Conservation (phyloP, 1,140 invertebrate species). For the Teleopsis dalmanni region DNA sequence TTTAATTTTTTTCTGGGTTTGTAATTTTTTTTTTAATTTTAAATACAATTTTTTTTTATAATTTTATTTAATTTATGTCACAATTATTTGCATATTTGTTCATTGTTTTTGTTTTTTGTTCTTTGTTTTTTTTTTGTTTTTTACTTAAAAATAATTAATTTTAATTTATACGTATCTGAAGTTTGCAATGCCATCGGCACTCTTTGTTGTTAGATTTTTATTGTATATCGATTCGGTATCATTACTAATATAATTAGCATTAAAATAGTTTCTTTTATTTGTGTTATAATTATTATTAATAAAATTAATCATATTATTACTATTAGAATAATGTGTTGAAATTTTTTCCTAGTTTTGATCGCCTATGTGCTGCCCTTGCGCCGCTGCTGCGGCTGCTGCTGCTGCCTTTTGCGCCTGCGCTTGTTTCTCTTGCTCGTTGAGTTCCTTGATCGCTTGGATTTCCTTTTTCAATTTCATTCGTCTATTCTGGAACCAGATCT, state of each 20-base stretch:
- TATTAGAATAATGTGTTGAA: slow-evolving; percentile 13
- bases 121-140: background rate
- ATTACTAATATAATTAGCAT: slow-evolving; percentile 2
- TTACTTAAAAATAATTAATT: background rate
- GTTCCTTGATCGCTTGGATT: slow-evolving; percentile 94
- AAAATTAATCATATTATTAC: slow-evolving; percentile 9
- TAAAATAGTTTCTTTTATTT: slow-evolving; percentile 6
- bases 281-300: slow-evolving; percentile 10
- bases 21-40: too few species aligned
- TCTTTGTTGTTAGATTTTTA: slow-evolving; percentile 3
- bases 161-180: background rate
- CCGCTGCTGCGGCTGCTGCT: slow-evolving; percentile 66
- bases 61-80: background rate
- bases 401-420: slow-evolving; percentile 84
- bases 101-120: background rate
- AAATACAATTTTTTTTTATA: too few species aligned
- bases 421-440: slow-evolving; percentile 94
- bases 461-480: slow-evolving; percentile 99
- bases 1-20: background rate
- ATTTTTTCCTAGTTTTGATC: slow-evolving; percentile 38
- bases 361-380: slow-evolving; percentile 43
- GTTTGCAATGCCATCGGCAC: background rate
- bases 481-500: slow-evolving; percentile 99
- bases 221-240: background rate
- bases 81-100: background rate